A percentile compares a stretch with the other conserved stretches of the same genome.
These are phyloP conservation scores for Asarcornis scutulata DNA, from an alignment of 2,113 vertebrate genomes.

Conservation along the genomic window DNA sequence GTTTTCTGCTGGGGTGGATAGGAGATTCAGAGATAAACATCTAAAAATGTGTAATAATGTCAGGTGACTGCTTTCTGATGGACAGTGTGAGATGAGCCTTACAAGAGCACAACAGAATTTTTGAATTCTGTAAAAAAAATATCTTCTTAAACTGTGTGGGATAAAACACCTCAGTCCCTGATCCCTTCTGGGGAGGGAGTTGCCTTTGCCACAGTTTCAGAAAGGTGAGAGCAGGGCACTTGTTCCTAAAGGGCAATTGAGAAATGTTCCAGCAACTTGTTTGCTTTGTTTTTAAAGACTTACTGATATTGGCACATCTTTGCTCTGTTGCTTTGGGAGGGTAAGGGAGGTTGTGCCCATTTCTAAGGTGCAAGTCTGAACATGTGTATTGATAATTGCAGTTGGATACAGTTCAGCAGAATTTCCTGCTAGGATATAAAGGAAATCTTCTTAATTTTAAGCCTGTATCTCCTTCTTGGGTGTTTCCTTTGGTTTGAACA, in stretches of 20 bases:
- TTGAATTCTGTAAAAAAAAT: neutral
- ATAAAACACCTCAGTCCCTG: neutral
- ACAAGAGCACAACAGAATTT: neutral
- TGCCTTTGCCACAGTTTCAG: neutral
- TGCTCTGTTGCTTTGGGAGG: neutral
- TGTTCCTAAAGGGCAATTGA: constrained; percentile 14
- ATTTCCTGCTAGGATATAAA: neutral
- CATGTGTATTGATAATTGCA: neutral
- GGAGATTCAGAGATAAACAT: neutral
- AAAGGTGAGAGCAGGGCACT: neutral
- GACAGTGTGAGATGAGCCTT: neutral
- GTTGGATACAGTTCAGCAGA: neutral
- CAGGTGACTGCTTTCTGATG: neutral
- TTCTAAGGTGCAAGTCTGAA: neutral
- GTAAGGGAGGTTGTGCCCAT: neutral
- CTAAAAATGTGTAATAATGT: neutral
- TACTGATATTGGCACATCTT: neutral
- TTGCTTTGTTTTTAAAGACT: constrained; percentile 28
- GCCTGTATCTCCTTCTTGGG: neutral
- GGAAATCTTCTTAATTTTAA: neutral
- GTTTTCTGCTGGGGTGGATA: neutral
- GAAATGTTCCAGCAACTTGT: constrained; percentile 31
- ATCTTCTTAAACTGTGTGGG: neutral
- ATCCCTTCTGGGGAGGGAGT: neutral
- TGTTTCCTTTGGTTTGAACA: neutral